These are phyloP conservation scores for Halichoerus grypus DNA, from an alignment of 2,113 vertebrate species.

Conservation along the genomic window DNA sequence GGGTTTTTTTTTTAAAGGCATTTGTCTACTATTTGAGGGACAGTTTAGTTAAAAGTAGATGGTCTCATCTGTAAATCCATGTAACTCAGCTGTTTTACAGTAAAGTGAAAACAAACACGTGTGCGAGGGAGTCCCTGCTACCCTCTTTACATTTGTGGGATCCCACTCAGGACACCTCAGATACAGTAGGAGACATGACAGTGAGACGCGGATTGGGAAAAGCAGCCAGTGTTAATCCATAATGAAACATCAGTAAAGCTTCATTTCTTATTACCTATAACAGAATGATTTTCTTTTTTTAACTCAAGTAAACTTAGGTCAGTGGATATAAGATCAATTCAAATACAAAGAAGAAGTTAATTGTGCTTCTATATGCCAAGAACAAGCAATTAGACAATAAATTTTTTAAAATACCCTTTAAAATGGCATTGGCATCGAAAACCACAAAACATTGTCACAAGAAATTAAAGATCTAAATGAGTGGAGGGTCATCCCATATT, in stretches of 20 bases:
- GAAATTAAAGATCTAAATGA: neutral
- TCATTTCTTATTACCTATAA: neutral
- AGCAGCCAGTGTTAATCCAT: neutral
- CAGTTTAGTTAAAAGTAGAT: neutral
- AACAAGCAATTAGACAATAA: slow-evolving; percentile 50
- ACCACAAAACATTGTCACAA: neutral
- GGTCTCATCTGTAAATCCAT: neutral
- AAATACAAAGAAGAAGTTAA: neutral
- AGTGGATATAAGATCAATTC: neutral
- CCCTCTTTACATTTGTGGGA: neutral
- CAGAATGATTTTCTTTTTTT: slow-evolving; percentile 3
- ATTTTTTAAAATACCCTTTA: neutral
- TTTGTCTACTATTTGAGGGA: neutral
- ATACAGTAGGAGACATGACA: neutral
- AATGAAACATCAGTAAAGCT: neutral
- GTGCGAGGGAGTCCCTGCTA: neutral
- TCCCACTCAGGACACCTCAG: neutral
- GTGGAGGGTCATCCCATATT: neutral
- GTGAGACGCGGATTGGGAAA: neutral
- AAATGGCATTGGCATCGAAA: slow-evolving; percentile 6
- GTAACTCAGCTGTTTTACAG: neutral
- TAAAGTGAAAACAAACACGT: neutral
- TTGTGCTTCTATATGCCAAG: neutral
- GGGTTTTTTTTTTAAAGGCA: neutral
- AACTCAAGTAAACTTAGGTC: neutral